Conservation (phyloP, 2,113 vertebrate genomes). For the Pardalotus punctatus region DNA sequence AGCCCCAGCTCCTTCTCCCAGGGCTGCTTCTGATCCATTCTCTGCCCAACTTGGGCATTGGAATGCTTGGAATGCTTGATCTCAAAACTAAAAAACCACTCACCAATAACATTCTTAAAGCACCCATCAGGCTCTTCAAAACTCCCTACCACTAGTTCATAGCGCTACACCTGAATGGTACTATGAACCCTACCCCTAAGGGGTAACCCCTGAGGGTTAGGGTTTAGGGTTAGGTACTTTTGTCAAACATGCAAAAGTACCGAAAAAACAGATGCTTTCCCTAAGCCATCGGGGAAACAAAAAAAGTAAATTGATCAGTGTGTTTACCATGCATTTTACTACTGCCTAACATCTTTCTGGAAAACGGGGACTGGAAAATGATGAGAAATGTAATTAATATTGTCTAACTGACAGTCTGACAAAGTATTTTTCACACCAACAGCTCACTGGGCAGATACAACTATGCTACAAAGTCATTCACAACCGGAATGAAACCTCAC, state of each 20-base stretch:
- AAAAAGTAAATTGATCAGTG: neutral
- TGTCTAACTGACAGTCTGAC: neutral
- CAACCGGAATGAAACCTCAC: neutral
- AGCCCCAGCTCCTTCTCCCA: neutral
- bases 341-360: neutral
- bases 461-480: neutral
- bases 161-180: neutral
- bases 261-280: neutral
- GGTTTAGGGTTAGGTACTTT: too few relatives aligned
- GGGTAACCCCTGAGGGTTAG: too few relatives aligned
- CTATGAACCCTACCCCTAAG: too few relatives aligned
- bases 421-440: neutral
- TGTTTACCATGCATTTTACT: neutral
- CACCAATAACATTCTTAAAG: neutral
- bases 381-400: neutral
- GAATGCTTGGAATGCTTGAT: neutral
- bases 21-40: neutral
- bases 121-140: neutral
- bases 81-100: neutral
- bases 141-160: neutral
- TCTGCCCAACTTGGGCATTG: neutral
- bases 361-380: neutral
- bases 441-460: neutral
- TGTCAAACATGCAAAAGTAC: neutral
- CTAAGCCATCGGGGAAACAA: neutral